Evolutionary conservation across 2,888 invertebrate genomes (phyloP), one percentile per base, ranked within the genome.

Genomic region (Chloroclystis v-ata): DNA sequence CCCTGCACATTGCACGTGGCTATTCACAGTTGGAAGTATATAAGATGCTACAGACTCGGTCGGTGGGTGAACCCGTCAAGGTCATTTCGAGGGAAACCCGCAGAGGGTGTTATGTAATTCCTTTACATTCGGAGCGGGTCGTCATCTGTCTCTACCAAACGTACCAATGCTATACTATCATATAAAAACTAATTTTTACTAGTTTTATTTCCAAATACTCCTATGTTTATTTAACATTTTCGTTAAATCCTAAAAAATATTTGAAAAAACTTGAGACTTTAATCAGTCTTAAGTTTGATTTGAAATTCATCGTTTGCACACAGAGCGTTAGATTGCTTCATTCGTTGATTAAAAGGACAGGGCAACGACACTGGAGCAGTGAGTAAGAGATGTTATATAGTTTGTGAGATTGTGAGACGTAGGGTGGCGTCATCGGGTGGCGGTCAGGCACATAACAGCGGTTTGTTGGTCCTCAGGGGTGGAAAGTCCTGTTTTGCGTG

Each of bases 401-500:
- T 20, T 20, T 20, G 20, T 26, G 6, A 55, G 51, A 52, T 59
- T 54, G 49, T 43, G 49, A 54, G 56, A 47, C 45, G 50, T n/a
- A 24, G 35, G 35, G 35, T 49, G 52, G 56, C 49, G 44, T 20
- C 20, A 20, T 61, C 62, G 67, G 69, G 66, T 65, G 67, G 65
- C 65, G 67, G 80, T 74, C 75, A 69, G 73, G 75, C 75, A 75
- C 72, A 76, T 75, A 77, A 71, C 77, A 75, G 69, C 72, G 77
- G 73, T 72, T 77, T 72, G 75, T 75, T 75, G 76, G 77, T 75
- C 69, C 70, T 77, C 72, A 63, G 73, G 78, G 82, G 81, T 83
- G 78, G 81, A 78, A 79, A 81, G 85, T 83, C 84, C 85, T 84
- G 82, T 87, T 85, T 86, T 85, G 86, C 85, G 85, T 85, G 82